phyloP scores from a whole-genome alignment of 1,140 invertebrate species.

The Caenorhabditis brenneri region DNA sequence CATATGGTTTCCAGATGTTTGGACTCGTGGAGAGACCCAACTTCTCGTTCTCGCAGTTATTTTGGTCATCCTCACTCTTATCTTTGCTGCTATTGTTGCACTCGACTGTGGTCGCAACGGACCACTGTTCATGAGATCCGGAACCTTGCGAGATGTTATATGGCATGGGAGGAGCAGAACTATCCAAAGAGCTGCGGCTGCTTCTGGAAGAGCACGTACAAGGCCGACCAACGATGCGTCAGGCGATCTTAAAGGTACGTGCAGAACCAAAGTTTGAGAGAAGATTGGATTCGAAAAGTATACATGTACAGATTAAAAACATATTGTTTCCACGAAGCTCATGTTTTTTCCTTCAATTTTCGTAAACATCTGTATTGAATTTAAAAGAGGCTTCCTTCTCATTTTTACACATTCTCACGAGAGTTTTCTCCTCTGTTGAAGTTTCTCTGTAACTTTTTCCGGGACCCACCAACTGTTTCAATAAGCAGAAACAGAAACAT shows the following conservation, averaged over 20 bases:
- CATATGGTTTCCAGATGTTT: background rate
- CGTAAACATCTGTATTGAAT: no score
- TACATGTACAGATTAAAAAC: no score
- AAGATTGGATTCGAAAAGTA: no score
- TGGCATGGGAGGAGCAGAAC: background rate
- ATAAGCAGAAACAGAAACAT: background rate
- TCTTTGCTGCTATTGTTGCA: slow-evolving; percentile 16
- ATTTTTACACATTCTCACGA: no score
- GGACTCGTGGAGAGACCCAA: background rate
- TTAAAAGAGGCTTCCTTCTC: no score
- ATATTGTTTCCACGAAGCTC: no score
- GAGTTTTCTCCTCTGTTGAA: no score
- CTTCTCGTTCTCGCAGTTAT: slow-evolving; percentile 1
- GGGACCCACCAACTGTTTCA: background rate
- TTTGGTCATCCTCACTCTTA: background rate
- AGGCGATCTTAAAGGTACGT: background rate
- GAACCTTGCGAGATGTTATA: background rate
- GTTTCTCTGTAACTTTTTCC: no score
- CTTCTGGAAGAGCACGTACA: background rate
- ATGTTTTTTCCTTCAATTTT: no score
- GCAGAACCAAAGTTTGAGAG: no score
- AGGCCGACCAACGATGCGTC: background rate
- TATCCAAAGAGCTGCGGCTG: background rate
- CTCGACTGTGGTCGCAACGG: background rate
- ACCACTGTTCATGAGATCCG: background rate